These are phyloP conservation scores for Dimorphilus gyrociliatus DNA, from an alignment of 2,888 invertebrate species.

Conservation along the genomic window DNA sequence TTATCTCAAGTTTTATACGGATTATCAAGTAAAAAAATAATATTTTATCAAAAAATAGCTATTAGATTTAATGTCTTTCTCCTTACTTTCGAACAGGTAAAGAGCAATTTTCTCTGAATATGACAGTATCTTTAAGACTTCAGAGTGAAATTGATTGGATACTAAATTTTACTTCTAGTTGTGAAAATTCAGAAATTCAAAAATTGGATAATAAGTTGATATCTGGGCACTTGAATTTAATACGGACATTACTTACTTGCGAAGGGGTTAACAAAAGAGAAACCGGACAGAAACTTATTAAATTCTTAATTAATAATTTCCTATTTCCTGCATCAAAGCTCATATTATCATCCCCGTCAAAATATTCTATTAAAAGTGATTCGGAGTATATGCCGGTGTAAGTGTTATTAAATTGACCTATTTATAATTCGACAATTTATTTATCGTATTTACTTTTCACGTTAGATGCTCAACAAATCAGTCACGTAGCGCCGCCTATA, in stretches of 20 bases:
- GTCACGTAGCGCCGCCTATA: slow-evolving; percentile 37
- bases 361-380: too few species aligned
- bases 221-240: slow-evolving; percentile 39
- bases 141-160: too few species aligned
- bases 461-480: slow-evolving; percentile 32
- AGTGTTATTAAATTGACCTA: neutral
- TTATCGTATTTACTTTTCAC: too few species aligned
- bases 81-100: too few species aligned
- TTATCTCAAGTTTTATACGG: too few species aligned
- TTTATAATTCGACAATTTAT: neutral
- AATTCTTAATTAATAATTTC: slow-evolving; percentile 37
- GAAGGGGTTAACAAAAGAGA: slow-evolving; percentile 34
- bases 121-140: too few species aligned
- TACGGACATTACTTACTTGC: slow-evolving; percentile 37
- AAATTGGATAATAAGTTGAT: slow-evolving; percentile 38
- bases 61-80: too few species aligned
- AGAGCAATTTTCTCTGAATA: too few species aligned
- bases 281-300: slow-evolving; percentile 26
- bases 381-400: neutral
- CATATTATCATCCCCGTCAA: too few species aligned
- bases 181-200: slow-evolving; percentile 8
- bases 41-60: too few species aligned
- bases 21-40: too few species aligned
- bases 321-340: slow-evolving; percentile 40
- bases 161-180: too few species aligned